Evolutionary conservation across 1,140 invertebrate species (phyloP).

Genomic region (Orussus abietinus): DNA sequence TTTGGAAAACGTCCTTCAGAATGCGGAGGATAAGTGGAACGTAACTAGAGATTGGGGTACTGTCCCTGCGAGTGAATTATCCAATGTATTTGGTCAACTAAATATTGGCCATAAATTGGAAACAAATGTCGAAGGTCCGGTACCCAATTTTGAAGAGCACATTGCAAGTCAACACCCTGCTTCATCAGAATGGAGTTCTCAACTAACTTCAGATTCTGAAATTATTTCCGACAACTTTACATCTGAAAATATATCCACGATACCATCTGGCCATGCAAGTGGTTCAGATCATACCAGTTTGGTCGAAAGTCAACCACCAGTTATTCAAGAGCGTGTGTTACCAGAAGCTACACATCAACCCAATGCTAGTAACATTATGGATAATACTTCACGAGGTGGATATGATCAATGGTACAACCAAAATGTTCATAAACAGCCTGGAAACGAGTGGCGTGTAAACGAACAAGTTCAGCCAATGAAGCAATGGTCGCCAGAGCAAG

Average conservation of each 20-base stretch:
- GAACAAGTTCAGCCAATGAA: constrained; percentile 23
- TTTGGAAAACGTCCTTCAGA: constrained; percentile 21
- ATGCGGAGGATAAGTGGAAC: constrained; percentile 29
- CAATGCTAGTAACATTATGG: constrained; percentile 12
- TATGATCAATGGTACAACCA: constrained; percentile 52
- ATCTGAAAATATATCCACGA: constrained; percentile 26
- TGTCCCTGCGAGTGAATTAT: constrained; percentile 24
- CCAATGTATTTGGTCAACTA: constrained; percentile 30
- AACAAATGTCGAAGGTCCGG: too few species aligned
- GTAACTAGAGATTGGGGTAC: constrained; percentile 33
- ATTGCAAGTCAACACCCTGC: constrained; percentile 19
- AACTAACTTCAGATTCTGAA: neutral
- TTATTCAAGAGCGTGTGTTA: constrained; percentile 14
- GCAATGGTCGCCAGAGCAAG: constrained; percentile 32
- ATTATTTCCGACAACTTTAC: too few species aligned
- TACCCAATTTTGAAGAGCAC: constrained; percentile 18
- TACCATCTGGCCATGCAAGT: constrained; percentile 16
- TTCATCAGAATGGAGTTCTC: constrained; percentile 3
- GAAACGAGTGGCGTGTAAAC: constrained; percentile 25
- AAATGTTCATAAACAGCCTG: constrained; percentile 15
- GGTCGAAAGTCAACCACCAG: constrained; percentile 14
- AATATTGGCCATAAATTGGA: too few species aligned
- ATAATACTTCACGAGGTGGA: constrained; percentile 28
- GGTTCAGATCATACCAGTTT: constrained; percentile 16
- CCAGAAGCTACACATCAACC: constrained; percentile 19